Evolutionary conservation across 2,113 vertebrate genomes (phyloP), one percentile per base, ranked within the genome.

Genomic region (Herpailurus yagouaroundi): DNA sequence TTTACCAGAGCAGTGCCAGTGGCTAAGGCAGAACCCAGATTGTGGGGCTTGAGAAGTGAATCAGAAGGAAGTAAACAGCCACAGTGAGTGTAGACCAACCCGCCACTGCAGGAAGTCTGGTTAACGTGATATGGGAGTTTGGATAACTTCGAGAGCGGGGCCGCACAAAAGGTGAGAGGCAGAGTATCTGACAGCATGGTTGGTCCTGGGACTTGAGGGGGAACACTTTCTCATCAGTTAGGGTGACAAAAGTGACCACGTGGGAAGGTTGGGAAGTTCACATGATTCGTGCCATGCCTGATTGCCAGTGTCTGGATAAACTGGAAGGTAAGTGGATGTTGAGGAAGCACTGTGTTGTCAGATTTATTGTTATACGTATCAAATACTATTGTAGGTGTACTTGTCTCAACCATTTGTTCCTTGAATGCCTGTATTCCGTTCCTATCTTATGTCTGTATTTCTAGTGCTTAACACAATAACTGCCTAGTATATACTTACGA

Each of bases 51-150:
- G 48, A 84, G 57, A 68, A 55, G 36, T 55, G 45, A 76, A 11
- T 74, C 48, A 45, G 29, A 90, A 33, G 23, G 50, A 27, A 29
- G 69, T 29, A 18, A 55, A 29, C 14, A 36, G 21, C 25, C 1
- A 6, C 45, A 16, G 2, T 0, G 18, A 5, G 5, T 81, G 33
- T 48, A 48, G 16, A 57, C 36, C 5, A 2, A 15, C n/a, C 11
- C 3, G 0, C 38, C 36, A 29, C 12, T 21, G 21, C 73, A 7
- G 19, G 41, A 38, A 23, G 19, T 48, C 60, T 14, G 55, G 27
- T 45, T 45, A 14, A 8, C 14, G 0, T 64, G 29, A 38, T 18
- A 13, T 1, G 23, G 10, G 29, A 6, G 12, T 36, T 45, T 18
- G 57, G 90, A 12, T 64, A 19, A 50, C 64, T 2, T 13, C 13